Evolutionary conservation across 1,140 invertebrate genomes (phyloP), one percentile per base, ranked within the genome.

Genomic region (Drosophila biarmipes): DNA sequence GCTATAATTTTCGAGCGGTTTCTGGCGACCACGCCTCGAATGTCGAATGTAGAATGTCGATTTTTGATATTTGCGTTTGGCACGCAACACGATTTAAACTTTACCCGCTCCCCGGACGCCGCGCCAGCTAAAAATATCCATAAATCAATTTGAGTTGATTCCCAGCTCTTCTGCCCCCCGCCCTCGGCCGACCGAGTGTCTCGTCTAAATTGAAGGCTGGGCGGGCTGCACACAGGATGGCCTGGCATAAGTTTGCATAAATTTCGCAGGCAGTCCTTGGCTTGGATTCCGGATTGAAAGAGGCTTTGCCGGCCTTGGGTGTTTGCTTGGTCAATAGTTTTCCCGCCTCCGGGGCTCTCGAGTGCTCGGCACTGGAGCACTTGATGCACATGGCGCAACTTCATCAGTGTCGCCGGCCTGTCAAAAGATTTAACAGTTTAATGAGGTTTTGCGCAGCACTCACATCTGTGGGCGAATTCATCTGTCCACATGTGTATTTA

Each of bases 341-440:
- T 24, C 31, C 57, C 57, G 15, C 48, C 46, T 37, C 31, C 15
- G 7, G 29, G 7, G 21, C 10, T 29, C 35, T 34, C 17, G 12
- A 57, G 59, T 45, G 45, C 51, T 45, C 38, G 40, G 63, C 61
- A 61, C 71, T 80, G 24, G 37, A 40, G 68, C 69, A 69, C 67
- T 80, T 63, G 76, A 69, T 61, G 59, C 78, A 55, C 66, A 73
- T 62, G 78, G 72, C 56, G 53, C 27, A 49, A 66, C 64, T 69
- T 35, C 63, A 62, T 54, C 59, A 46, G 53, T 53, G 46, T 35
- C 53, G 64, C 62, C 40, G 42, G 54, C 21, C 63, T 87, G 82
- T 78, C 84, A 89, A 76, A 87, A 89, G 82, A 78, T 79, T 89
- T 89, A 87, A 89, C 84, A 87, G 79, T 89, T 87, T 87, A 87